Evolutionary conservation across 2,888 invertebrate species (phyloP), one percentile per base, ranked within the genome.

Genomic region (Malacosoma neustria): DNA sequence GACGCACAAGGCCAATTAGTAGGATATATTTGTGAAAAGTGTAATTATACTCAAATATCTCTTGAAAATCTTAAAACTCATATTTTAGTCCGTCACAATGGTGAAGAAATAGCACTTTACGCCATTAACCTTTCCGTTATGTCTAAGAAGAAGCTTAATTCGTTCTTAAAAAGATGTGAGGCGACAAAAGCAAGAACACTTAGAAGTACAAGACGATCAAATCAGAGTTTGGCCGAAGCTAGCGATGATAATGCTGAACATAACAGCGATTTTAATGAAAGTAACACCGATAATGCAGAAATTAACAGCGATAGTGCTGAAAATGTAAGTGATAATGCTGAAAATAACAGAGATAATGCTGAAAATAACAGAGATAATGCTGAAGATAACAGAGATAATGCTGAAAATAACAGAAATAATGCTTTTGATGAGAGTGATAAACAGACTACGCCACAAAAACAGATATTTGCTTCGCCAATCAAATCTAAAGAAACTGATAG

Each of bases 1-100:
- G 66, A 74, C 37, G 42, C 48, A 0, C 67, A 67, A 39, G 79
- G 79, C 0, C 77, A 82, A 51, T 57, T 87, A 12, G 70, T 76
- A 34, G 91, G 91, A 0, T 91, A 90, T 54, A 81, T 93, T 2
- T 94, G 94, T 57, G 85, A 87, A 2, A 81, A 88, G 39, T 95
- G 95, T 57, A 90, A 94, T 59, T 95, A 88, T 48, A 87, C 92
- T 1, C 95, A 95, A 67, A 61, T 93, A 45, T 82, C 87, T 4
- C 70, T 87, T 34, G 69, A 75, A 29, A 89, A 89, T 53, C 70
- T 93, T 0, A 87, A 90, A 43, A 81, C 80, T 0, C 94, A 95
- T 51, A 76, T 92, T 1, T 75, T 87, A 32, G 61, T 71, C 1
- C 88, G 88, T 43, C 92, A 90, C 48, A 63, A 76, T 33, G 72